A percentile compares a stretch with the other conserved stretches of the same genome.
These are phyloP conservation scores for Formica aserva DNA, from an alignment of 2,888 invertebrate species.

Conservation along the genomic window DNA sequence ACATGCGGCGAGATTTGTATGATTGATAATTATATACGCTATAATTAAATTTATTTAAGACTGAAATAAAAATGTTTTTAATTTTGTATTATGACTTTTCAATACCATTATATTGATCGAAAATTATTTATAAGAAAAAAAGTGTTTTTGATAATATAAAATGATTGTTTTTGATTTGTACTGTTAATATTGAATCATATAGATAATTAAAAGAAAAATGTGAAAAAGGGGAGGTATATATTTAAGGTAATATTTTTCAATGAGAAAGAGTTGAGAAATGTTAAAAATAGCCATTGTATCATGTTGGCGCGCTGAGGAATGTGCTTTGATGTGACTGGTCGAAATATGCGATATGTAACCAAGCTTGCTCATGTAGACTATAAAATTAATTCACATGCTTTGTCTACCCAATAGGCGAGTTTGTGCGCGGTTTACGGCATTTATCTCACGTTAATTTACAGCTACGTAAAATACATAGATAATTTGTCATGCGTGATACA, in stretches of 20 bases:
- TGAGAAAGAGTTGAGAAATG: neutral
- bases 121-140: neutral
- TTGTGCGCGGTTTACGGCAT: neutral
- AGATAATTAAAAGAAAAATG: neutral
- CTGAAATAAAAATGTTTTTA: neutral
- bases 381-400: conserved; percentile 45
- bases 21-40: neutral
- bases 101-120: neutral
- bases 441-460: conserved; percentile 34
- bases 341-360: conserved; percentile 48
- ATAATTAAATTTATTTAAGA: neutral
- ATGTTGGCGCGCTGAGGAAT: conserved; percentile 6
- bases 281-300: conserved; percentile 28
- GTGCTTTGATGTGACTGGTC: conserved; percentile 46
- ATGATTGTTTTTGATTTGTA: neutral
- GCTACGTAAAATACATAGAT: neutral
- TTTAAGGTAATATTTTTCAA: neutral
- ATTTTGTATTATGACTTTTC: neutral
- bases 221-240: neutral
- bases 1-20: neutral
- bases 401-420: neutral
- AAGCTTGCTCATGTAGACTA: conserved; percentile 26
- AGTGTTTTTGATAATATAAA: neutral
- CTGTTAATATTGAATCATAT: neutral
- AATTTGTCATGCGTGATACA: neutral